Evolutionary conservation across 2,797 vertebrate species (phyloP).

Genomic region (Pseudomugil gertrudae): DNA sequence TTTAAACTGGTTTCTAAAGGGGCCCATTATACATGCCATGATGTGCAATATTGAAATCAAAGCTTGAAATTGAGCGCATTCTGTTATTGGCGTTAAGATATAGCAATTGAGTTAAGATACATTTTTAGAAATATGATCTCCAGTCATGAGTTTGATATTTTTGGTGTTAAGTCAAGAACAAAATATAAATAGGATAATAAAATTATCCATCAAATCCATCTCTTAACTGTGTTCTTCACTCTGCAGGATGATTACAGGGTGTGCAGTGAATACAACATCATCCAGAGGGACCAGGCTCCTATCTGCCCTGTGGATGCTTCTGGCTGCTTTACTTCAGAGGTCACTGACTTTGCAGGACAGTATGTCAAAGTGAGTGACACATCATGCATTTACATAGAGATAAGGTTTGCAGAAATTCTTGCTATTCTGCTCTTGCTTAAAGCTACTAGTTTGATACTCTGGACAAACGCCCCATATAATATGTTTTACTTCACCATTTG

Average conservation of each 20-base stretch:
- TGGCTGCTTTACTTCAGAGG: constrained; percentile 94
- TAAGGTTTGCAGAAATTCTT: constrained; percentile 46
- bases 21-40: not conserved
- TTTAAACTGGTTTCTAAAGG: constrained; percentile 7
- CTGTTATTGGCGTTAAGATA: not conserved
- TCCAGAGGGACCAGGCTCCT: constrained; percentile 92
- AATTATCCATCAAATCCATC: not conserved
- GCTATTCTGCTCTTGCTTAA: constrained; percentile 16
- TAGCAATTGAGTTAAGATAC: not conserved
- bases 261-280: constrained; percentile 92
- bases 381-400: constrained; percentile 53
- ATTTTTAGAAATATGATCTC: not conserved
- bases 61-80: constrained; percentile 1
- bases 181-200: not conserved
- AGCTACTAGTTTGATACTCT: constrained; percentile 17
- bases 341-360: constrained; percentile 92
- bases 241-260: constrained; percentile 93
- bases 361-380: constrained; percentile 94
- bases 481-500: constrained; percentile 21
- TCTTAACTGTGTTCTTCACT: constrained; percentile 41
- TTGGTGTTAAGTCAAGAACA: not conserved
- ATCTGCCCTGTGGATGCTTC: constrained; percentile 95
- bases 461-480: constrained; percentile 27
- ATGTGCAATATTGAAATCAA: constrained; percentile 5
- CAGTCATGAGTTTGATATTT: not conserved